Evolutionary conservation across 2,113 vertebrate species (phyloP).

Genomic region (Leuciscus idus): DNA sequence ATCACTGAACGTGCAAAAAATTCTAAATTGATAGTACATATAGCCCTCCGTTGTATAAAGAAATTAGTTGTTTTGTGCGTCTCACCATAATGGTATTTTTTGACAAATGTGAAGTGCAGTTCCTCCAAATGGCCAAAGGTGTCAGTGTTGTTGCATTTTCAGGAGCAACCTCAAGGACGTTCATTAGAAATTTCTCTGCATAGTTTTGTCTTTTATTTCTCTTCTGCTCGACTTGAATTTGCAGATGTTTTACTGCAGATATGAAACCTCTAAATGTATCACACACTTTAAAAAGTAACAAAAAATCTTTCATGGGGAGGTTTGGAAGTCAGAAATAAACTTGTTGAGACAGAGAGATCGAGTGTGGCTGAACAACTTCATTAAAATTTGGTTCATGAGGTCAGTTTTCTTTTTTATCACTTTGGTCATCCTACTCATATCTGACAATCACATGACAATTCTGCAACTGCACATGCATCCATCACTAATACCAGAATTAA

Average conservation of each 20-base stretch:
- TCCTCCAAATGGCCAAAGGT: conserved; percentile 63
- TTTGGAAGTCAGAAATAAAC: not conserved
- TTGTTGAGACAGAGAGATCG: not conserved
- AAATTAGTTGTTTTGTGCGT: not conserved
- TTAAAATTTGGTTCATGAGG: conserved; percentile 25
- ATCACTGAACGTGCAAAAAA: not conserved
- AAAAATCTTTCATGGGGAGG: not conserved
- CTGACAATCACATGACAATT: not conserved
- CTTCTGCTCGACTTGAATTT: not conserved
- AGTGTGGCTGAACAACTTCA: not conserved
- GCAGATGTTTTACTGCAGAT: not conserved
- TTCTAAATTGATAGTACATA: not conserved
- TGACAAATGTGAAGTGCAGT: not conserved
- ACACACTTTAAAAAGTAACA: not conserved
- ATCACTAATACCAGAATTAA: not conserved
- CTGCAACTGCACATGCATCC: not conserved
- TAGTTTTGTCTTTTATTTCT: conserved; percentile 18
- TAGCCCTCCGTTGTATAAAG: not conserved
- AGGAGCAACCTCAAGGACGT: conserved; percentile 27
- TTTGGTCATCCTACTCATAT: not conserved
- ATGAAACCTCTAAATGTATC: not conserved
- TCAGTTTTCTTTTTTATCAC: not conserved
- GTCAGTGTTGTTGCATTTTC: conserved; percentile 61
- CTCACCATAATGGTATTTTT: not conserved
- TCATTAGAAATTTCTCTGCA: conserved; percentile 10